phyloP scores from a whole-genome alignment of 2,113 vertebrate genomes.

The Mesocricetus auratus region DNA sequence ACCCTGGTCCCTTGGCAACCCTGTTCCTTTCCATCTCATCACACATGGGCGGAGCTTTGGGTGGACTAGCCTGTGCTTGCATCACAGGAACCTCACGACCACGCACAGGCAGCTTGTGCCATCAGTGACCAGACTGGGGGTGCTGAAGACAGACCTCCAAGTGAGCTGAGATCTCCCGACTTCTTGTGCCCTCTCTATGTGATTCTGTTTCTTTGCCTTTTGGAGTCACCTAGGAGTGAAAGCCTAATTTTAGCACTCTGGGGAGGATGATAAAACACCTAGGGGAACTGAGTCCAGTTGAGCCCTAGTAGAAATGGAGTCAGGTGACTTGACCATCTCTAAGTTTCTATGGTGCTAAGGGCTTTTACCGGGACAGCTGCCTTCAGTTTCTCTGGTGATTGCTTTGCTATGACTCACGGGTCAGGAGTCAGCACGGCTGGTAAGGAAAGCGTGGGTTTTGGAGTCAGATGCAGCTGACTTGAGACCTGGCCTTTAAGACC shows the following conservation, averaged over 20 bases:
- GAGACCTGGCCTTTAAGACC: background rate
- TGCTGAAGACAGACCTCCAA: background rate
- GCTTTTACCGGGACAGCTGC: background rate
- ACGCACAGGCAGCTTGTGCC: background rate
- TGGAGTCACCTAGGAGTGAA: background rate
- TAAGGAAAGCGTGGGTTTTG: background rate
- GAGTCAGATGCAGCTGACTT: background rate
- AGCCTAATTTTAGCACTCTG: background rate
- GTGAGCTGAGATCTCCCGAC: background rate
- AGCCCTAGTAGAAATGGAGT: background rate
- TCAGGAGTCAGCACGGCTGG: background rate
- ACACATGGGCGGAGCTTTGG: background rate
- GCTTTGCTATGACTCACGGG: background rate
- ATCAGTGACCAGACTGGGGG: background rate
- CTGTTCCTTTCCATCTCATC: background rate
- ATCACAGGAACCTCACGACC: background rate
- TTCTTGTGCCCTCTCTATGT: background rate
- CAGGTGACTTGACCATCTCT: background rate
- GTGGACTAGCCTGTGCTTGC: background rate
- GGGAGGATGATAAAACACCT: background rate
- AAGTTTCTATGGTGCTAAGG: background rate
- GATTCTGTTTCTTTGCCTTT: background rate
- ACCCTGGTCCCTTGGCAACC: background rate
- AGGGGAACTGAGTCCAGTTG: conserved; percentile 4
- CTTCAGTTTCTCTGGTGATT: background rate